A percentile compares a stretch with the other conserved stretches of the same genome.
Conservation (phyloP, 2,113 vertebrate genomes). For the Dolichotis patagonum region DNA sequence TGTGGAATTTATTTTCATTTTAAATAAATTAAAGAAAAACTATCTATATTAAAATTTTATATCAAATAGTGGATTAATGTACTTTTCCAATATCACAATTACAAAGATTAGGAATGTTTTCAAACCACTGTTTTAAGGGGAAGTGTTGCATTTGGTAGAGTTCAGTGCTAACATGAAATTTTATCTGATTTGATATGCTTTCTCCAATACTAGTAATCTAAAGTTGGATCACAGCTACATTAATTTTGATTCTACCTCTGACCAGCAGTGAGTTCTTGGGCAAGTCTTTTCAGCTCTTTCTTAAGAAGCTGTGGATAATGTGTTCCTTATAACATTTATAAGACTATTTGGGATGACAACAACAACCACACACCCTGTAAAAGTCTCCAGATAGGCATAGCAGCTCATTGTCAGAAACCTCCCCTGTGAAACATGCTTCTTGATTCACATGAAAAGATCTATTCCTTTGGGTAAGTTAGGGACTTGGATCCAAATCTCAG, state of each 20-base stretch:
- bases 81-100: neutral
- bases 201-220: neutral
- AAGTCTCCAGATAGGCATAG: neutral
- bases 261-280: neutral
- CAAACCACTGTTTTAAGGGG: neutral
- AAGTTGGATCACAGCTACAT: neutral
- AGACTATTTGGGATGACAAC: neutral
- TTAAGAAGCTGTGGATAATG: neutral
- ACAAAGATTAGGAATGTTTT: neutral
- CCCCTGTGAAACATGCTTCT: too few species aligned
- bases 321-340: neutral
- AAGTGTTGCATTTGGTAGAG: neutral
- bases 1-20: slow-evolving; percentile 9
- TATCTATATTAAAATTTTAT: neutral
- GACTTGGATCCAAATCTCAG: neutral
- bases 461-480: neutral
- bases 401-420: neutral
- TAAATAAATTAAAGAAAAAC: neutral
- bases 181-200: neutral
- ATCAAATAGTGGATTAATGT: neutral
- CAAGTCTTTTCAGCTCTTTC: neutral
- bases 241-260: neutral
- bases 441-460: neutral
- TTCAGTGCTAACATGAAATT: neutral
- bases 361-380: neutral